A percentile compares a stretch with the other conserved stretches of the same genome.
These are phyloP conservation scores for Grammomys surdaster DNA, from an alignment of 2,113 vertebrate species.

Conservation along the genomic window DNA sequence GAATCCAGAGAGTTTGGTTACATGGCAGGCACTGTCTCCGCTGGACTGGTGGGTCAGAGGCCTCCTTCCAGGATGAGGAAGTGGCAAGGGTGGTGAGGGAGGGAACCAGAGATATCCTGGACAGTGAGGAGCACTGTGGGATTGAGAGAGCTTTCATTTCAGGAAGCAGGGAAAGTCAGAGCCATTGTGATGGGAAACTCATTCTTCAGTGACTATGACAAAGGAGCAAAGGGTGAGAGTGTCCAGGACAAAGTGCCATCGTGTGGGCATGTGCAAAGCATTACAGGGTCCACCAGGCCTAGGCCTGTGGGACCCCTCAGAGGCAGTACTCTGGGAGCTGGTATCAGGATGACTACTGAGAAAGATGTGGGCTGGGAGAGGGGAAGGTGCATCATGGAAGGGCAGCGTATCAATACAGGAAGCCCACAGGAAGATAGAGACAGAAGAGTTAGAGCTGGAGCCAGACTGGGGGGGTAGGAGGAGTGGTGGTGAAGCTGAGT, in stretches of 20 bases:
- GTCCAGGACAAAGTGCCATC: fast-evolving
- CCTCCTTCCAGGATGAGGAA: not conserved
- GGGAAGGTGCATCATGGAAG: not conserved
- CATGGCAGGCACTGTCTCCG: not conserved
- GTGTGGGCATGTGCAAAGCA: not conserved
- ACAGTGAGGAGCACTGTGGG: fast-evolving
- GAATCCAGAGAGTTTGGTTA: not conserved
- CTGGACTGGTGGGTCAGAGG: not conserved
- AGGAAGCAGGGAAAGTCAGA: not conserved
- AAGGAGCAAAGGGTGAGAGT: not conserved
- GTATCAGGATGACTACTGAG: not conserved
- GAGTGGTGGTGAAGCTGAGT: not conserved
- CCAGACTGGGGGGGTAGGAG: not conserved
- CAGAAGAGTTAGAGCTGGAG: not conserved
- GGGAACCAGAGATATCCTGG: not conserved
- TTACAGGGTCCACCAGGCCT: no score
- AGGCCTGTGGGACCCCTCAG: not conserved
- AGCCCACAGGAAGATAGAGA: not conserved
- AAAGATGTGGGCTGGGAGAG: not conserved
- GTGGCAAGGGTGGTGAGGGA: not conserved
- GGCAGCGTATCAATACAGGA: not conserved
- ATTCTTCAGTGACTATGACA: not conserved
- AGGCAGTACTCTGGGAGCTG: not conserved
- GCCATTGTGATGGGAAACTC: not conserved
- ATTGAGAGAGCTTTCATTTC: not conserved